Conservation (phyloP, 2,888 invertebrate genomes). For the Cybosia mesomella region DNA sequence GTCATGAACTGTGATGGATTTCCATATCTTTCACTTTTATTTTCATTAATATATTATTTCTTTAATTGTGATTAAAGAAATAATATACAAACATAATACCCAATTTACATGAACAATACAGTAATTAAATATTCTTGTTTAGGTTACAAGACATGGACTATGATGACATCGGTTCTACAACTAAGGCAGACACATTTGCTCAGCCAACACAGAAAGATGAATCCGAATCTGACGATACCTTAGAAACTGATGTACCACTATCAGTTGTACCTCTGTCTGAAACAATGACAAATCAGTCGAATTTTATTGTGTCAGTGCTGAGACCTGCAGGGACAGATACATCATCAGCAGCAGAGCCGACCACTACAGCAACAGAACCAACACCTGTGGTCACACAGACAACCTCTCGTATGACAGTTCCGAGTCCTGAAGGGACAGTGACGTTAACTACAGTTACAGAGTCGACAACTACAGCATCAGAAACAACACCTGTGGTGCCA, state of each 20-base stretch:
- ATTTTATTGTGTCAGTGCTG: no score
- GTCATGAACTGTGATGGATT: no score
- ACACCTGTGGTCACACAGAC: neutral
- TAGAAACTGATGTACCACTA: no score
- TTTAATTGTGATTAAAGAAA: no score
- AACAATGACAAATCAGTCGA: neutral
- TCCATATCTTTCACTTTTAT: no score
- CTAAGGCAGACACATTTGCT: no score
- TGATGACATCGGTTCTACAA: neutral
- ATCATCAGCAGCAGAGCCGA: neutral
- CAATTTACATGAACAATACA: no score
- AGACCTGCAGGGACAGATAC: no score
- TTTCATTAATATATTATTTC: no score
- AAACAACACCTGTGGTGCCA: neutral
- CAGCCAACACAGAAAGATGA: no score
- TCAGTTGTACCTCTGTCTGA: neutral
- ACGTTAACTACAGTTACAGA: neutral
- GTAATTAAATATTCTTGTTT: neutral
- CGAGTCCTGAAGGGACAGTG: neutral
- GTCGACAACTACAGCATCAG: neutral
- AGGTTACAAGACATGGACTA: neutral
- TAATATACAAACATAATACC: no score
- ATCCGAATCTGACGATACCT: no score
- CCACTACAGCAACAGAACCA: neutral
- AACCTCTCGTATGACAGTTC: neutral